Percentiles rank a stretch among this genome's conserved stretches.
Evolutionary conservation across 92 coral and sea anemone species (phyloP).

Genomic region (Porites lobata): DNA sequence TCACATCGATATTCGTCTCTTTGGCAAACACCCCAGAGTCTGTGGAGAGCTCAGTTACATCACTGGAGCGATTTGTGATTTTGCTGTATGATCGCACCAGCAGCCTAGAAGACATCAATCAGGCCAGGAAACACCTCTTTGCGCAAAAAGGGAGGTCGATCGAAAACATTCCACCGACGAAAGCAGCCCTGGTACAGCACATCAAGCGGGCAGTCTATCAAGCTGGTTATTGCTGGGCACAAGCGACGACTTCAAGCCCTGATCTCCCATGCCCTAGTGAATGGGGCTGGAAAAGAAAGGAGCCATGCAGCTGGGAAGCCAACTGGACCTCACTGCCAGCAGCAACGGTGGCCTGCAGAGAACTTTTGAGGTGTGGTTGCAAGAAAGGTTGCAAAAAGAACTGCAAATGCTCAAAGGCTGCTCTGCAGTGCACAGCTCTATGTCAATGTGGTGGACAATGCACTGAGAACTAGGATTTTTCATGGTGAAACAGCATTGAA

Average conservation of each 20-base stretch:
- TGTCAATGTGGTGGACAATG: too few species aligned
- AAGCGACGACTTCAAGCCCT: neutral
- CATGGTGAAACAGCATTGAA: too few species aligned
- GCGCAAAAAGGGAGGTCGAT: conserved; percentile 31
- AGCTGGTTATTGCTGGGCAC: too few species aligned
- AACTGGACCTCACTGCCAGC: too few species aligned
- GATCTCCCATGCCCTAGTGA: conserved; percentile 56
- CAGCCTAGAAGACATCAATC: too few species aligned
- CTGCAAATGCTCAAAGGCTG: too few species aligned
- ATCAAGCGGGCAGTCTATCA: conserved; percentile 41
- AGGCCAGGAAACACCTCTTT: conserved; percentile 41
- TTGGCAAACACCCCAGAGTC: conserved; percentile 19
- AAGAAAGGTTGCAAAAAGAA: too few species aligned
- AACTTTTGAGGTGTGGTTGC: too few species aligned
- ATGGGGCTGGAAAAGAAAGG: conserved; percentile 52
- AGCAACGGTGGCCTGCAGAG: too few species aligned
- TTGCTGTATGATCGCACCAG: conserved; percentile 61
- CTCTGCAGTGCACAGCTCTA: too few species aligned
- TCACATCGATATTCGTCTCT: conserved; percentile 40
- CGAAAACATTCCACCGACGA: conserved; percentile 54
- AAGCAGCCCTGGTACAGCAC: conserved; percentile 58
- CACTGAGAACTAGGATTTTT: too few species aligned
- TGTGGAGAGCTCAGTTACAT: neutral
- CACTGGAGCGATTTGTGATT: conserved; percentile 57
- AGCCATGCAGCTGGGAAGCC: too few species aligned